These are phyloP conservation scores for Tanytarsus gracilentus DNA, from an alignment of 2,888 invertebrate genomes.

Conservation along the genomic window DNA sequence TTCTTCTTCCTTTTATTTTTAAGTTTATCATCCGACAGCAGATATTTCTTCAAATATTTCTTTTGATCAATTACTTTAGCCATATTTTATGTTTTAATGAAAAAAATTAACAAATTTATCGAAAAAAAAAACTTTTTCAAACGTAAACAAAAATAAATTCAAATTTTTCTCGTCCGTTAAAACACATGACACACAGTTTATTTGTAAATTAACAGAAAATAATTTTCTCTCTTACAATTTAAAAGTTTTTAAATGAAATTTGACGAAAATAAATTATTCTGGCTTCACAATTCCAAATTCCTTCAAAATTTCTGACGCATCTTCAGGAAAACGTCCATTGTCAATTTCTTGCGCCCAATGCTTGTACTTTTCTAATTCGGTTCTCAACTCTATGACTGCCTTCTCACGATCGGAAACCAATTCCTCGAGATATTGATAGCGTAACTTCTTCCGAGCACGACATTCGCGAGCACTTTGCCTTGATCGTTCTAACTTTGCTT, in stretches of 20 bases:
- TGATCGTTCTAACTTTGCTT: conserved; percentile 89
- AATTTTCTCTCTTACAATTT: not conserved
- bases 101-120: no score
- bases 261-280: conserved; percentile 41
- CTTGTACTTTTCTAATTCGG: conserved; percentile 84
- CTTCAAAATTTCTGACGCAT: conserved; percentile 63
- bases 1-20: conserved; percentile 57
- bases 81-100: no score
- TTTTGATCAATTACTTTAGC: conserved; percentile 63
- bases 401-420: conserved; percentile 87
- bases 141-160: not conserved
- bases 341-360: conserved; percentile 73
- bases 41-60: conserved; percentile 69
- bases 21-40: conserved; percentile 53
- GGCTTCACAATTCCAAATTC: conserved; percentile 64
- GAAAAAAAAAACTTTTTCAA: no score
- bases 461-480: conserved; percentile 96
- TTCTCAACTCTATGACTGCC: conserved; percentile 75
- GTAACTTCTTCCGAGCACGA: conserved; percentile 88
- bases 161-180: no score
- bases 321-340: conserved; percentile 71
- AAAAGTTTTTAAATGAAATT: not conserved
- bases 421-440: conserved; percentile 95
- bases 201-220: not conserved
- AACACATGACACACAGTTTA: no score